These are phyloP conservation scores for Drosophila equinoxialis DNA, from an alignment of 1,140 invertebrate species.

Conservation along the genomic window DNA sequence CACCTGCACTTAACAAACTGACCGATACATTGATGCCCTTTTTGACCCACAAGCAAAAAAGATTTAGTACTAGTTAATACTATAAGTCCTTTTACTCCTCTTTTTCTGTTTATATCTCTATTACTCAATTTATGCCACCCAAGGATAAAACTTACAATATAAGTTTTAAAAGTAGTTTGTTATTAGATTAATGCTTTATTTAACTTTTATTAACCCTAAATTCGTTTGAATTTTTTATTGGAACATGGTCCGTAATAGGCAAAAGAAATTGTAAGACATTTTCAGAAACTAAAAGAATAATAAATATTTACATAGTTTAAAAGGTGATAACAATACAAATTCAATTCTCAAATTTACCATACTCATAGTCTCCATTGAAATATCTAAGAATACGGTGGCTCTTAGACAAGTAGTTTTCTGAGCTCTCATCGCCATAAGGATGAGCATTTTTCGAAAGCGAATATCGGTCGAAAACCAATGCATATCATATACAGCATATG, in stretches of 20 bases:
- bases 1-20: no score
- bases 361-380: constrained; percentile 65
- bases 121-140: no score
- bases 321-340: rapidly evolving
- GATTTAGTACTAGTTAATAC: no score
- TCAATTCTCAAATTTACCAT: constrained; percentile 4
- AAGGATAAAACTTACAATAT: no score
- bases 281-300: not conserved
- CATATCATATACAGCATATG: constrained; percentile 52
- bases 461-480: constrained; percentile 45
- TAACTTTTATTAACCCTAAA: no score
- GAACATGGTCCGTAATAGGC: constrained; percentile 51
- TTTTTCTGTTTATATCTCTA: no score
- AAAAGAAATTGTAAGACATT: constrained; percentile 54
- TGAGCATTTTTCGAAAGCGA: constrained; percentile 54
- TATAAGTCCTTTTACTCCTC: no score
- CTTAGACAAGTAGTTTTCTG: constrained; percentile 51
- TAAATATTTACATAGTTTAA: not conserved
- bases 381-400: constrained; percentile 52
- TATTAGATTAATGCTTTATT: no score
- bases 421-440: constrained; percentile 43
- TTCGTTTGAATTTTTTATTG: not conserved
- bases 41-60: no score
- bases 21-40: no score
- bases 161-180: no score